Evolutionary conservation across 2,888 invertebrate genomes (phyloP).

Genomic region (Dendrolimus pini): DNA sequence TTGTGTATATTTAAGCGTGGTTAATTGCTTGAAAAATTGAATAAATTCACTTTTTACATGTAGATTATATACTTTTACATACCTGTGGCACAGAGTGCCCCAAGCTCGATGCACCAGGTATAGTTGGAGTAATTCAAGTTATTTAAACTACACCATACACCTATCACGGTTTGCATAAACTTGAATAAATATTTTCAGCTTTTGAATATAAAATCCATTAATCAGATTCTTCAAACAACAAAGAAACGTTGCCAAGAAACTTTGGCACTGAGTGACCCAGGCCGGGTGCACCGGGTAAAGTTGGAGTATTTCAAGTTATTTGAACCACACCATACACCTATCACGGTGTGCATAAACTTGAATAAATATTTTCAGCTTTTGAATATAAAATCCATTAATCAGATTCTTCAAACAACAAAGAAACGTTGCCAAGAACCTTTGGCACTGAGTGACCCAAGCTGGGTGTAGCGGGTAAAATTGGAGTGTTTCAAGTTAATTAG

Average conservation of each 20-base stretch:
- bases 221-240: neutral
- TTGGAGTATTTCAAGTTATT: conserved; percentile 12
- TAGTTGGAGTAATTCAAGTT: too few relatives aligned
- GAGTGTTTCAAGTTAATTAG: conserved; percentile 18
- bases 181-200: too few relatives aligned
- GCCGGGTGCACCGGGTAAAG: neutral
- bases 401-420: neutral
- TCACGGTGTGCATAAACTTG: too few relatives aligned
- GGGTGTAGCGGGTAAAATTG: neutral
- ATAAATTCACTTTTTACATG: too few relatives aligned
- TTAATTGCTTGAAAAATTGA: too few relatives aligned
- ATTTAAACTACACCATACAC: too few relatives aligned
- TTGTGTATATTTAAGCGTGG: too few relatives aligned
- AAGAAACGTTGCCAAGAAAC: neutral
- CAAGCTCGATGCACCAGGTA: too few relatives aligned
- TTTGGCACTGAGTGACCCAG: neutral
- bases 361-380: too few relatives aligned
- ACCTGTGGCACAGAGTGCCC: too few relatives aligned
- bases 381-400: neutral
- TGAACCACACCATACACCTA: neutral
- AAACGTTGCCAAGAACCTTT: neutral
- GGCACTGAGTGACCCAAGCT: neutral
- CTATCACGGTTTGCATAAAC: too few relatives aligned
- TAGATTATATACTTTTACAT: too few relatives aligned
- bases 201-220: neutral